phyloP scores from a whole-genome alignment of 2,888 invertebrate species.

The Leucophenga montana region DNA sequence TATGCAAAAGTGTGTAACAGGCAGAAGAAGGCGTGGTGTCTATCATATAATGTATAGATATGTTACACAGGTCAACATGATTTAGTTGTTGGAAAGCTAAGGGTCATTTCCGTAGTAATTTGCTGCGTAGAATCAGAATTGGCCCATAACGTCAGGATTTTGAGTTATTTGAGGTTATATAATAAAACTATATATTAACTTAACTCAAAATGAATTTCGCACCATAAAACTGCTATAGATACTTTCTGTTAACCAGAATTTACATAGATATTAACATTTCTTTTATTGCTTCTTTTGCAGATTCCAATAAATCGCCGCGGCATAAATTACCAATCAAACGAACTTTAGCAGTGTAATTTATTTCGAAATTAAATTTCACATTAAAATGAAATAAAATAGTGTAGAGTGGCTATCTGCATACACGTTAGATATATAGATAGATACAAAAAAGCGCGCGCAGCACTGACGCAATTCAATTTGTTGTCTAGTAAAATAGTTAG shows the following conservation, averaged over 20 bases:
- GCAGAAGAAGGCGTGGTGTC: too few species aligned
- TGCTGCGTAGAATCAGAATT: too few species aligned
- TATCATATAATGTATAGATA: too few species aligned
- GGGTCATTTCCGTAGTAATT: too few species aligned
- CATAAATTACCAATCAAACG: conserved; percentile 43
- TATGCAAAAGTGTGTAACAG: too few species aligned
- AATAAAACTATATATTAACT: conserved; percentile 11
- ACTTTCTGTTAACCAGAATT: not conserved
- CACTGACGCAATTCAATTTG: conserved; percentile 65
- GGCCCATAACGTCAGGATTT: too few species aligned
- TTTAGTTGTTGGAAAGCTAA: too few species aligned
- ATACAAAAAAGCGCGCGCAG: not conserved
- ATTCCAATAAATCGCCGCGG: conserved; percentile 42
- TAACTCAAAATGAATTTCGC: not conserved
- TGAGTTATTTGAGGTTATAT: too few species aligned
- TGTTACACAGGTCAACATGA: too few species aligned
- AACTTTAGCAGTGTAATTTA: conserved; percentile 42
- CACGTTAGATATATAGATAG: not conserved
- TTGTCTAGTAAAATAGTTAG: conserved; percentile 28
- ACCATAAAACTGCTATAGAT: too few species aligned
- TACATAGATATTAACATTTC: conserved; percentile 27
- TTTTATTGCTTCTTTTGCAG: conserved; percentile 18
- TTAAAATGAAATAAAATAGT: conserved; percentile 53
- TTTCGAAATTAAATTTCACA: conserved; percentile 54
- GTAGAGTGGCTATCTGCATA: conserved; percentile 28